These are phyloP conservation scores for Aphodius sticticus DNA, from an alignment of 2,888 invertebrate genomes.

Conservation along the genomic window DNA sequence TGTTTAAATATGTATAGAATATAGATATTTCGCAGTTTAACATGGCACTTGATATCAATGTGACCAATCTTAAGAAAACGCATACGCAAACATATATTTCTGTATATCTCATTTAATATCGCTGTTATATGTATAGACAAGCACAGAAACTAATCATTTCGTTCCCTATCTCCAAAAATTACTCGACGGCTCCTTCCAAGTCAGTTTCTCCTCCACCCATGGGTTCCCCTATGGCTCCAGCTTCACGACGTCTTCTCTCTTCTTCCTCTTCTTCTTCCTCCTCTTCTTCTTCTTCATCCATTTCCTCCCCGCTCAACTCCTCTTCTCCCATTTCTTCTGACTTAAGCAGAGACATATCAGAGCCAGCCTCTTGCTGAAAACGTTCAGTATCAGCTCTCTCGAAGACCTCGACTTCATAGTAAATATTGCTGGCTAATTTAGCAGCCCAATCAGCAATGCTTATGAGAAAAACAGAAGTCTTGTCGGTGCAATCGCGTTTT, in stretches of 20 bases:
- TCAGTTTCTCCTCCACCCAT: too few species aligned
- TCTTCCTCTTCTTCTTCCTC: too few species aligned
- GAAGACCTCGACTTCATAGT: constrained; percentile 53
- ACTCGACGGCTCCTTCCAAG: too few species aligned
- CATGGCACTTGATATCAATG: too few species aligned
- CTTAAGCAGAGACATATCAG: not conserved
- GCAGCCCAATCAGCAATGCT: constrained; percentile 56
- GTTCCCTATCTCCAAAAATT: too few species aligned
- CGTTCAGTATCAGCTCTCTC: constrained; percentile 30
- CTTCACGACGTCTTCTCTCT: not conserved
- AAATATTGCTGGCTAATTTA: constrained; percentile 54
- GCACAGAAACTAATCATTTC: too few species aligned
- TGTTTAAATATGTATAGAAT: too few species aligned
- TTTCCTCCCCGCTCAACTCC: not conserved
- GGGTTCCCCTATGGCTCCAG: not conserved
- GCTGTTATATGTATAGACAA: too few species aligned
- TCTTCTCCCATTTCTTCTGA: not conserved
- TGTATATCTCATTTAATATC: too few species aligned
- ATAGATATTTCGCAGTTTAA: too few species aligned
- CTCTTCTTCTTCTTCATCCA: not conserved
- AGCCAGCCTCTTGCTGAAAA: not conserved
- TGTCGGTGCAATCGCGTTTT: constrained; percentile 69
- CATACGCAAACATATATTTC: too few species aligned
- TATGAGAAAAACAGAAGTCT: constrained; percentile 50
- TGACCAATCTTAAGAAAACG: too few species aligned